A percentile compares a stretch with the other conserved stretches of the same genome.
Conservation (phyloP, 2,113 vertebrate genomes). For the Triplophysa tibetana region DNA sequence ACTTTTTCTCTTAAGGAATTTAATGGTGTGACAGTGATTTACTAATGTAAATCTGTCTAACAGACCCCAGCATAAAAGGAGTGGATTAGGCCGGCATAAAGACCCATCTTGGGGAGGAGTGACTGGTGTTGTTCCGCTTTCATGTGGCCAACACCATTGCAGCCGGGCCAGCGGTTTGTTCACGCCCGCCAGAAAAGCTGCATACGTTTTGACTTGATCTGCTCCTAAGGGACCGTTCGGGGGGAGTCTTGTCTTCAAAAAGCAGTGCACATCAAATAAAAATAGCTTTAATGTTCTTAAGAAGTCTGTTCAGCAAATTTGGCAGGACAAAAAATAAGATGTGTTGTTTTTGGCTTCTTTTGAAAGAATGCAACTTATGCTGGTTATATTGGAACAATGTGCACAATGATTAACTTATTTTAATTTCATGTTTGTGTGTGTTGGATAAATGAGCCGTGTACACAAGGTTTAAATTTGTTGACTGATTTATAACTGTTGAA, state of each 20-base stretch:
- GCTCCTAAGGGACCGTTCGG: constrained; percentile 11
- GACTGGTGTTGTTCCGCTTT: constrained; percentile 53
- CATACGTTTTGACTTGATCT: constrained; percentile 32
- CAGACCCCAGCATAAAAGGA: constrained; percentile 59
- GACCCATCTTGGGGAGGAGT: constrained; percentile 56
- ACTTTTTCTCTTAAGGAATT: constrained; percentile 70
- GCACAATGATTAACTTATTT: neutral
- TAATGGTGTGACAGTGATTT: constrained; percentile 75
- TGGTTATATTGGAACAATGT: neutral
- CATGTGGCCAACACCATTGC: constrained; percentile 47
- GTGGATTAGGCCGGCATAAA: constrained; percentile 57
- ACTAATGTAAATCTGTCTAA: constrained; percentile 71
- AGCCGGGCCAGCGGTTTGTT: constrained; percentile 42
- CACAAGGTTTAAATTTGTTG: neutral
- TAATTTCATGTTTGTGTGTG: neutral
- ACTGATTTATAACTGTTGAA: constrained; percentile 34
- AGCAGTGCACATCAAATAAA: neutral
- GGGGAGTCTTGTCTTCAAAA: constrained; percentile 1
- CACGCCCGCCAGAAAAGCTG: constrained; percentile 32
- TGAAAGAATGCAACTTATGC: neutral
- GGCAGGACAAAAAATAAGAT: neutral
- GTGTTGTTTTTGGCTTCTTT: neutral
- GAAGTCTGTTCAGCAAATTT: neutral
- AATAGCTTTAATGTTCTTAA: constrained; percentile 8
- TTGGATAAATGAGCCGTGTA: neutral